Evolutionary conservation across 1,140 invertebrate genomes (phyloP).

Genomic region (Melipona quadrifasciata): DNA sequence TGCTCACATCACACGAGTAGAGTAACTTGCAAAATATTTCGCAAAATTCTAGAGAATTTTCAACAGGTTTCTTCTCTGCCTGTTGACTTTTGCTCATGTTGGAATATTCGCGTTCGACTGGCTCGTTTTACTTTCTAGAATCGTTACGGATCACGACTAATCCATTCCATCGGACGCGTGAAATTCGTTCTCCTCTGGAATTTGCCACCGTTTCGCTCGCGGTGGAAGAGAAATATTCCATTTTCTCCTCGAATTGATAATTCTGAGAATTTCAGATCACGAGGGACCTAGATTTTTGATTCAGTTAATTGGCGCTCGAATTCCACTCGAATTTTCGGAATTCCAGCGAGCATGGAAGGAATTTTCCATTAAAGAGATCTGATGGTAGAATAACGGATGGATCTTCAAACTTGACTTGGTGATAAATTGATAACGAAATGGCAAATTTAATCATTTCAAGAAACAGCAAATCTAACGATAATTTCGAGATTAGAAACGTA

Average conservation of each 20-base stretch:
- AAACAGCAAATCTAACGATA: no score
- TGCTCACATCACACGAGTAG: no score
- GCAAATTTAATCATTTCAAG: background rate
- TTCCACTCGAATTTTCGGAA: background rate
- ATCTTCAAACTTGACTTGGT: background rate
- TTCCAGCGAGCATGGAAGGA: background rate
- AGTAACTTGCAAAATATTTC: no score
- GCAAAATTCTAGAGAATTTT: background rate
- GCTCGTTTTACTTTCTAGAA: conserved; percentile 48
- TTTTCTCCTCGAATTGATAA: background rate
- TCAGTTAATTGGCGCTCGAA: background rate
- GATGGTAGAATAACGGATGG: no score
- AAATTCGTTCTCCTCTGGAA: background rate
- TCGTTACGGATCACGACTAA: conserved; percentile 28
- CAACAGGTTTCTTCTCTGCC: background rate
- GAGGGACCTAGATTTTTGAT: no score
- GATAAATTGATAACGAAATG: background rate
- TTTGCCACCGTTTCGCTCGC: background rate
- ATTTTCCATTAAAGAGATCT: no score
- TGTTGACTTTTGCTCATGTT: conserved; percentile 1
- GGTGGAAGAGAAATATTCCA: background rate
- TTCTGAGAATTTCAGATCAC: background rate
- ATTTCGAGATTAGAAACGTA: background rate
- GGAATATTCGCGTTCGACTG: background rate
- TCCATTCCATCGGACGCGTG: conserved; percentile 7